Evolutionary conservation across 2,888 invertebrate genomes (phyloP), one percentile per base, ranked within the genome.

Genomic region (Lasioglossum oenotherae): DNA sequence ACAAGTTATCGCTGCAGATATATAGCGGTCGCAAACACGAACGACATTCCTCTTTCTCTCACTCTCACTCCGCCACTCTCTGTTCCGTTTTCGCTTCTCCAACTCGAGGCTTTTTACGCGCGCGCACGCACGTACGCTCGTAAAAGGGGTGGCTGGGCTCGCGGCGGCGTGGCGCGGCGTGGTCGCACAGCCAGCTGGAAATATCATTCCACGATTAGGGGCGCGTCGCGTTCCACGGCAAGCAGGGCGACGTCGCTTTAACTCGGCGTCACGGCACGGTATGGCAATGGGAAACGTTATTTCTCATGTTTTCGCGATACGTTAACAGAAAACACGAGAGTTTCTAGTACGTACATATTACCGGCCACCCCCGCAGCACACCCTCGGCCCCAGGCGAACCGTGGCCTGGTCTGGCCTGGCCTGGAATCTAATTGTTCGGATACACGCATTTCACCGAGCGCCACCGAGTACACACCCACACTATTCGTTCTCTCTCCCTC

Each of bases 381-480:
- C 69, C 35, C 69, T 35, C 69, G 38, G 57, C 57, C 71, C 41
- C 71, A 41, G 71, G 71, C 71, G 41, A 41, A 71, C 69, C 82
- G 80, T 57, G 82, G 87, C 85, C 79, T 79, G 87, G 87, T 27
- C 16, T 64, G 83, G 87, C 85, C 80, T 80, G 87, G 89, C 85
- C 86, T 87, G 90, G 87, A 93, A 92, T 91, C 93, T 93, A 93
- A 93, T 93, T 93, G 93, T 93, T 93, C 90, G 89, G 88, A 93
- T 91, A 93, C 93, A 93, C 93, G 93, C 93, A 92, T 93, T 93
- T 91, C 92, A 91, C 89, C 89, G 90, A 87, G 80, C 84, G 67
- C 82, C 78, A 67, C 82, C 71, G 72, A 75, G 64, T 35, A 64
- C 31, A 64, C 64, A 64, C 82, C 49, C 76, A 64, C 71, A 14